phyloP scores from a whole-genome alignment of 35 echinoderm and acorn worm species.

The Amphiura filiformis region DNA sequence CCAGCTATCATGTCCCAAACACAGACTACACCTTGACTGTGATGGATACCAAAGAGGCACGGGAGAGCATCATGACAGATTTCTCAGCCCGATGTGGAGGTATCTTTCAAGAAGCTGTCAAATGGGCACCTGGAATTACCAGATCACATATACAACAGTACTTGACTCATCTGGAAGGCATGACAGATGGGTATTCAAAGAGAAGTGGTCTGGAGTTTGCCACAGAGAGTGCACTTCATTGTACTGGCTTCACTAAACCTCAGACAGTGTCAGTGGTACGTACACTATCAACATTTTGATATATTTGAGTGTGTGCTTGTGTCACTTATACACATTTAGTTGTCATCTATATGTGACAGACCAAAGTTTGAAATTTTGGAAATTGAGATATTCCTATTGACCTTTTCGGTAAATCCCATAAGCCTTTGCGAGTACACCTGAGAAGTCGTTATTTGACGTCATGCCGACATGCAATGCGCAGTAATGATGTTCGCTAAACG shows the following conservation, averaged over 20 bases:
- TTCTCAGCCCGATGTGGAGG: conserved; percentile 90
- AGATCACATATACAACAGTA: conserved; percentile 91
- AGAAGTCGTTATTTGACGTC: too few relatives aligned
- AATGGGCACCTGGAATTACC: conserved; percentile 81
- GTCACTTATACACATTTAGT: neutral
- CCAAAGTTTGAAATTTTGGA: too few relatives aligned
- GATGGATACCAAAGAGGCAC: conserved; percentile 93
- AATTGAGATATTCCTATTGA: too few relatives aligned
- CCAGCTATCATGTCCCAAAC: conserved; percentile 66
- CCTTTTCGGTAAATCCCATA: too few relatives aligned
- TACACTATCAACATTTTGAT: too few relatives aligned
- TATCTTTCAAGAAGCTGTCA: conserved; percentile 89
- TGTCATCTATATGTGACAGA: too few relatives aligned
- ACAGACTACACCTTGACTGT: conserved; percentile 72
- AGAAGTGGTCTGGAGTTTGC: conserved; percentile 62
- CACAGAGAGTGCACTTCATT: conserved; percentile 82
- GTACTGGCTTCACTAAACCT: conserved; percentile 67
- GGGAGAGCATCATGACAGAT: conserved; percentile 84
- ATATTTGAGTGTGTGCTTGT: too few relatives aligned
- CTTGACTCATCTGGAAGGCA: conserved; percentile 69
- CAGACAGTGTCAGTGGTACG: conserved; percentile 31
- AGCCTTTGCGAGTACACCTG: too few relatives aligned
- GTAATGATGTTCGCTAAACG: too few relatives aligned
- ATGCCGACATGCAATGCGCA: too few relatives aligned
- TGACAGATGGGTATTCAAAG: conserved; percentile 48